Evolutionary conservation across 2,797 vertebrate species (phyloP).

Genomic region (Sebastes itinus): DNA sequence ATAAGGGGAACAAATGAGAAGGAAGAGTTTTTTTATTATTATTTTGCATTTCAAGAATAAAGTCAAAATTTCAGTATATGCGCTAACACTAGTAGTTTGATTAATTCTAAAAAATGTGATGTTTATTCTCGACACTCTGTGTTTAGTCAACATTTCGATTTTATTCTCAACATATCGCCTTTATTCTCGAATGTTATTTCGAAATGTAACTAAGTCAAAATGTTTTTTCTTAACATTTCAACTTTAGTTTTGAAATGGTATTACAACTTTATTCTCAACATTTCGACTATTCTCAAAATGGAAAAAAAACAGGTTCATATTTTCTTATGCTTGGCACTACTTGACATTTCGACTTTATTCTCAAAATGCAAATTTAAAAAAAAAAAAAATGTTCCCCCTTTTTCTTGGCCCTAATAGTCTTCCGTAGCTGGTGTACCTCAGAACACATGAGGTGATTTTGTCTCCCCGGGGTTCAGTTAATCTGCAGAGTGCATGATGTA

Average conservation of each 20-base stretch:
- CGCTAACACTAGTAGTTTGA: not conserved
- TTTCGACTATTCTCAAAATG: not conserved
- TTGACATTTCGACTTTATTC: not conserved
- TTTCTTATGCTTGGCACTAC: no score
- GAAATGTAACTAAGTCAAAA: not conserved
- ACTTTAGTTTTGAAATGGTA: not conserved
- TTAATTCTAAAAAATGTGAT: not conserved
- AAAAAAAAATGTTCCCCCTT: not conserved
- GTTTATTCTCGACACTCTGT: no score
- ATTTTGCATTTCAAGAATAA: not conserved
- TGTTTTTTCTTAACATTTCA: not conserved
- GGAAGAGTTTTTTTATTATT: not conserved
- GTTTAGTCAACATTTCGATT: no score
- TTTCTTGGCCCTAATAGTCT: not conserved
- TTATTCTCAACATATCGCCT: no score
- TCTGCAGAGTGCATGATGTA: conserved; percentile 54
- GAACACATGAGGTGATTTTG: conserved; percentile 1
- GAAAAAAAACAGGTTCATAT: not conserved
- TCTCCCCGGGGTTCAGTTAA: conserved; percentile 1
- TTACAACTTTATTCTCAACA: not conserved
- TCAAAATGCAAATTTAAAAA: not conserved
- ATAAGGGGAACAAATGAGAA: not conserved
- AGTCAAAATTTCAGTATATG: not conserved
- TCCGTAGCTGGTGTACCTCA: not conserved
- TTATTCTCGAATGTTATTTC: no score